These are phyloP conservation scores for Threskiornis aethiopicus DNA, from an alignment of 2,797 vertebrate species.

Conservation along the genomic window DNA sequence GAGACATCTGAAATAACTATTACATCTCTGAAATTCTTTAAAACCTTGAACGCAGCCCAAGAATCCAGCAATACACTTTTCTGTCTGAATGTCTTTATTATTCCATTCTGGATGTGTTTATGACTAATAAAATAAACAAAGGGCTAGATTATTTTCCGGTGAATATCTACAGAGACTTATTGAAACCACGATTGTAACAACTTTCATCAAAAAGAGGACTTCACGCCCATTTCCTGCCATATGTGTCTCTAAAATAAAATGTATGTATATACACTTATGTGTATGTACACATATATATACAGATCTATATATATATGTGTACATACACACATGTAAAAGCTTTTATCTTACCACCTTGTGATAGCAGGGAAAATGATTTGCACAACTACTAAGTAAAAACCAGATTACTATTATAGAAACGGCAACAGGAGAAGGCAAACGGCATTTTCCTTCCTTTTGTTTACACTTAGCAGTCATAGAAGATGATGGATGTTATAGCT, in stretches of 20 bases:
- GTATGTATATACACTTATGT: neutral
- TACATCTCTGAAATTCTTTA: neutral
- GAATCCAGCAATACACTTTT: neutral
- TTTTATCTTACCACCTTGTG: neutral
- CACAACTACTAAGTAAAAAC: neutral
- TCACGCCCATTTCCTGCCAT: neutral
- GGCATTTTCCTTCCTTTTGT: neutral
- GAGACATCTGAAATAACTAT: neutral
- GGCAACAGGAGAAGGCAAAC: neutral
- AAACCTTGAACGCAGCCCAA: neutral
- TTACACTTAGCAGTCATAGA: neutral
- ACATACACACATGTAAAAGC: neutral
- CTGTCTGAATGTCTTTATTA: neutral
- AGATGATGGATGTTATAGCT: neutral
- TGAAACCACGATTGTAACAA: neutral
- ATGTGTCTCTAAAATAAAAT: neutral
- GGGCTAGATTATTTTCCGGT: neutral
- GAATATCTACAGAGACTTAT: neutral
- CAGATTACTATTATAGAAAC: neutral
- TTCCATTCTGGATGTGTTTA: neutral
- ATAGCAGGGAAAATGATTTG: neutral
- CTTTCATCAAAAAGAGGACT: neutral
- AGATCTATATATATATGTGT: neutral
- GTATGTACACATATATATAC: rapidly evolving
- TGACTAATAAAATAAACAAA: neutral